A percentile compares a stretch with the other conserved stretches of the same genome.
Evolutionary conservation across 2,113 vertebrate genomes (phyloP).

Genomic region (Antechinus stuartii): DNA sequence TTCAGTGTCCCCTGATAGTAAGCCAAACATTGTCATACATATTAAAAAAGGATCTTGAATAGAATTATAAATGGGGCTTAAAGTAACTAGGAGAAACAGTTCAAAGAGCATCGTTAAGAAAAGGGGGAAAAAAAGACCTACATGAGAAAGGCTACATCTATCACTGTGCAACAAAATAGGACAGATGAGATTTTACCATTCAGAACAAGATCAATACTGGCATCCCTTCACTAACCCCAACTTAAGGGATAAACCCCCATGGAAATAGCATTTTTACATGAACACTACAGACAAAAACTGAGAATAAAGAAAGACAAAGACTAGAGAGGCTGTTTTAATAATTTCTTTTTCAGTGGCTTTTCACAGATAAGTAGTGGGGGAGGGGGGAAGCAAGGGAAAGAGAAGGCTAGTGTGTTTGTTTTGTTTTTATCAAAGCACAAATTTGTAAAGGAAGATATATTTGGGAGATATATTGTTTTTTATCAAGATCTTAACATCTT

Average conservation of each 20-base stretch:
- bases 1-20: not conserved
- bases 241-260: not conserved
- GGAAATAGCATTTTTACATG: not conserved
- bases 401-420: not conserved
- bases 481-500: not conserved
- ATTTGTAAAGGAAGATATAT: not conserved
- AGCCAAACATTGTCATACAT: not conserved
- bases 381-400: not conserved
- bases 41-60: not conserved
- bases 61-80: not conserved
- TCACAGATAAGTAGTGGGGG: not conserved
- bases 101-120: not conserved
- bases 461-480: not conserved
- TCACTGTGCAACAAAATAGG: not conserved
- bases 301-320: not conserved
- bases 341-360: not conserved
- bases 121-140: not conserved
- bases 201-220: not conserved
- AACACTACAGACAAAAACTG: slow-evolving; percentile 11
- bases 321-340: not conserved
- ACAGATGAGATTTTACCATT: not conserved
- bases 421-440: slow-evolving; percentile 3
- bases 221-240: not conserved
- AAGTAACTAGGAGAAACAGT: not conserved
- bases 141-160: not conserved